A percentile compares a stretch with the other conserved stretches of the same genome.
phyloP scores from a whole-genome alignment of 2,888 invertebrate genomes.

The Seira ritae region DNA sequence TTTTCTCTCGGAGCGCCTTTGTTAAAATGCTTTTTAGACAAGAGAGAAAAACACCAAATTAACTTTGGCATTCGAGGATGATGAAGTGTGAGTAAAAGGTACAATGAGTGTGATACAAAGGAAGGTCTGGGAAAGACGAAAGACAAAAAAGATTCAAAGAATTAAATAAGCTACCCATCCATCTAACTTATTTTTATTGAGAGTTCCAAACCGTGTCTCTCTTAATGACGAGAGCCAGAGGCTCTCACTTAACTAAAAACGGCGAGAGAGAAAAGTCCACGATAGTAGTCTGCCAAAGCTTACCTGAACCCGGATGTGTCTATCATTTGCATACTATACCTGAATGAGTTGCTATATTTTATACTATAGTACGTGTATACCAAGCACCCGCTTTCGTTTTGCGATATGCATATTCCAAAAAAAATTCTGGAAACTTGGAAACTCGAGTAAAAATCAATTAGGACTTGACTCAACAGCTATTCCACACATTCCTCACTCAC shows the following conservation, averaged over 20 bases:
- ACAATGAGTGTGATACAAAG: neutral
- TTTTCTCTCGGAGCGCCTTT: neutral
- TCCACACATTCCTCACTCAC: neutral
- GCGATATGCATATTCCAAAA: neutral
- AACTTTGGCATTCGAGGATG: conserved; percentile 21
- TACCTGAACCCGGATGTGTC: conserved; percentile 23
- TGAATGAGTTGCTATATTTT: too few relatives aligned
- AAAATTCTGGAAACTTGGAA: conserved; percentile 23
- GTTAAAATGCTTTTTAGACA: neutral
- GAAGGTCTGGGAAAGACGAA: neutral
- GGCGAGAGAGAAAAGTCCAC: neutral
- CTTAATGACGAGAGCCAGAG: neutral
- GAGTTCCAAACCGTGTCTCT: neutral
- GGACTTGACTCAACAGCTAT: conserved; percentile 3
- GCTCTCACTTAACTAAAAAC: neutral
- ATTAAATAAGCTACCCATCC: neutral
- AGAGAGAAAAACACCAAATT: conserved; percentile 24
- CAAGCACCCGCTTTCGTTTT: too few relatives aligned
- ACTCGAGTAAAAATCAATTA: conserved; percentile 59
- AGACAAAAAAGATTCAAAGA: neutral
- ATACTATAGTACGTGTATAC: too few relatives aligned
- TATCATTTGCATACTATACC: conserved; percentile 54
- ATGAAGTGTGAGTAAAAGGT: conserved; percentile 19
- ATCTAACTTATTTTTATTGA: neutral
- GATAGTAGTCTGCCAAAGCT: conserved; percentile 39